phyloP scores from a whole-genome alignment of 2,797 vertebrate genomes.

The Botia kubotai region DNA sequence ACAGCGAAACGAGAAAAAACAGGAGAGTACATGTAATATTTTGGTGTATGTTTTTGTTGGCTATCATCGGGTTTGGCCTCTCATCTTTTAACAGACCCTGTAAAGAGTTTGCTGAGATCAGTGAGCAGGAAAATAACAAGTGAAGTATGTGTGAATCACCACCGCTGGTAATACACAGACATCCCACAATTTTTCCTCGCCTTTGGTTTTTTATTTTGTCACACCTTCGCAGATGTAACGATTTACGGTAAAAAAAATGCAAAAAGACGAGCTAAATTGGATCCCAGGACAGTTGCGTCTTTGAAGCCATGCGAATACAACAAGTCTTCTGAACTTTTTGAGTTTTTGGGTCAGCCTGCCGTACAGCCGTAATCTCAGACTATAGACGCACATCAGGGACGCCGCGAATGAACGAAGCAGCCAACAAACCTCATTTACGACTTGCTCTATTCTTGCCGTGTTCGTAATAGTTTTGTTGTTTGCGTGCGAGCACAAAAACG shows the following conservation, averaged over 20 bases:
- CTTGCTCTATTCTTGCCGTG: conserved; percentile 50
- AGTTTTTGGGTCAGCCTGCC: conserved; percentile 57
- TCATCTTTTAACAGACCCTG: conserved; percentile 20
- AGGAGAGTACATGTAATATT: background rate
- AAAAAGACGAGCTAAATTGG: conserved; percentile 70
- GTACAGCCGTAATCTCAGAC: conserved; percentile 47
- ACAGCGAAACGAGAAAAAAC: too few relatives aligned
- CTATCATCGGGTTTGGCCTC: background rate
- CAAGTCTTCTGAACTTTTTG: conserved; percentile 64
- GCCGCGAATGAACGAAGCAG: conserved; percentile 1
- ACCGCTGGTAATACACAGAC: conserved; percentile 2
- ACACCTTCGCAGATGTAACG: conserved; percentile 25
- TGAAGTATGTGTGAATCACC: background rate
- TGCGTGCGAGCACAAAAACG: background rate
- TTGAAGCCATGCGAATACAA: conserved; percentile 73
- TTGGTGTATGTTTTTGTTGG: background rate
- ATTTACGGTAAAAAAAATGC: conserved; percentile 43
- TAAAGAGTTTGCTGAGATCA: conserved; percentile 22
- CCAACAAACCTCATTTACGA: conserved; percentile 47
- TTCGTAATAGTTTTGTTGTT: conserved; percentile 33
- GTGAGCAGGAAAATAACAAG: conserved; percentile 3
- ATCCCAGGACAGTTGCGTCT: conserved; percentile 73
- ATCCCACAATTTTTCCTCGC: background rate
- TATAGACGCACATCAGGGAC: conserved; percentile 36
- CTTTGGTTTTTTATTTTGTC: conserved; percentile 23